A percentile compares a stretch with the other conserved stretches of the same genome.
These are phyloP conservation scores for Petaurus breviceps DNA, from an alignment of 2,113 vertebrate genomes.

Conservation along the genomic window DNA sequence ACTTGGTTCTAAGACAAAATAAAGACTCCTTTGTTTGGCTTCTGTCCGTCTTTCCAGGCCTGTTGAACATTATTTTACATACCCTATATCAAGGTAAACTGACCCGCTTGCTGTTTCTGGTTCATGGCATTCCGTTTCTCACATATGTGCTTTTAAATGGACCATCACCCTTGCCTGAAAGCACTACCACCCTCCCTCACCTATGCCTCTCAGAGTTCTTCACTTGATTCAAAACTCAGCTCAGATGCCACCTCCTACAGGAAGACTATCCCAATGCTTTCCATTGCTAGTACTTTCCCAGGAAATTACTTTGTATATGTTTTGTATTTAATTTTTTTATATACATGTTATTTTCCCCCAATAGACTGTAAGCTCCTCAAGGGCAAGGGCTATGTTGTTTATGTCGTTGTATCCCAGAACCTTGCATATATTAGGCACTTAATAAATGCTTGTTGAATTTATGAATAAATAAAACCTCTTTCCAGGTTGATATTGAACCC, in stretches of 20 bases:
- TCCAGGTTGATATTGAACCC: background rate
- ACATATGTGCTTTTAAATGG: background rate
- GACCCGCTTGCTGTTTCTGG: background rate
- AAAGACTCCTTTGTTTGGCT: background rate
- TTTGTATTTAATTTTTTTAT: background rate
- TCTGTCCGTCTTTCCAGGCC: background rate
- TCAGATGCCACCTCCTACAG: background rate
- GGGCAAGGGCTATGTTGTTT: background rate
- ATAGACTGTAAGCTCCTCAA: background rate
- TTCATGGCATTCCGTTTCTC: background rate
- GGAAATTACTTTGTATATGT: background rate
- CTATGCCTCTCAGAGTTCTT: background rate
- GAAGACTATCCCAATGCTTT: background rate
- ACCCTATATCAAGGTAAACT: background rate
- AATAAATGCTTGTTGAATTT: constrained; percentile 1
- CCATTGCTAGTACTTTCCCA: background rate
- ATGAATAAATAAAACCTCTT: constrained; percentile 3
- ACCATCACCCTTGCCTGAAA: background rate
- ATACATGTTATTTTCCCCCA: background rate
- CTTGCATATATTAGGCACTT: background rate
- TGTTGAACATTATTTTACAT: background rate
- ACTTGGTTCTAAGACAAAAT: background rate
- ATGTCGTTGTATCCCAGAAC: background rate
- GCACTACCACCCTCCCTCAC: background rate
- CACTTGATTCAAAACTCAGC: background rate